phyloP scores from a whole-genome alignment of 2,113 vertebrate species.

The Chelonoidis abingdonii region DNA sequence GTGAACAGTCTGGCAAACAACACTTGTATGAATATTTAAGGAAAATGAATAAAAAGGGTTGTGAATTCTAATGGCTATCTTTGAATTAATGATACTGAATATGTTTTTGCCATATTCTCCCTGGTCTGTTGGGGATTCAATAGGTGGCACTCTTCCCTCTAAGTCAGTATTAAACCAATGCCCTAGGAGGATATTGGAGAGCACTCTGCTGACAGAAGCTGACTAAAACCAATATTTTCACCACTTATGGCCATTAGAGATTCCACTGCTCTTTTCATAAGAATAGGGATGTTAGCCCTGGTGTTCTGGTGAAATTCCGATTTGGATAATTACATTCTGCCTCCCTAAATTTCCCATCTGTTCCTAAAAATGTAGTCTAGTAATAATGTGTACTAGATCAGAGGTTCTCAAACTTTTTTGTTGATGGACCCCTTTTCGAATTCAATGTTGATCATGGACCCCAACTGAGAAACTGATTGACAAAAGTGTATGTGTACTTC shows the following conservation, averaged over 20 bases:
- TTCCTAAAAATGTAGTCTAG: not conserved
- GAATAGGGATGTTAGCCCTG: not conserved
- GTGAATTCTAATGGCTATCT: not conserved
- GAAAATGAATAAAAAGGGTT: not conserved
- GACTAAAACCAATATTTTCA: constrained; percentile 2
- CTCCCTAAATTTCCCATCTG: constrained; percentile 25
- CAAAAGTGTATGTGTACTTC: not conserved
- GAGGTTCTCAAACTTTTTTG: not conserved
- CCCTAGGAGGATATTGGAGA: not conserved
- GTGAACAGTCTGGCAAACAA: not conserved
- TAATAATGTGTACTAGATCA: not conserved
- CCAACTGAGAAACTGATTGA: not conserved
- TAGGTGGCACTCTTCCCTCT: not conserved
- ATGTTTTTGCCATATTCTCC: not conserved
- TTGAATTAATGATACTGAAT: not conserved
- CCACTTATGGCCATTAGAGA: not conserved
- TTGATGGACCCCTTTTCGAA: not conserved
- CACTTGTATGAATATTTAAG: not conserved
- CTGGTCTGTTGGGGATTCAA: not conserved
- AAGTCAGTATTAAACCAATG: not conserved
- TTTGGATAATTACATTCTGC: constrained; percentile 22
- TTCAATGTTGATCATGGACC: not conserved
- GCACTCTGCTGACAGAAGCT: not conserved
- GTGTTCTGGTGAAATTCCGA: not conserved
- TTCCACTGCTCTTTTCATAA: constrained; percentile 1